Base-by-base conservation (phyloP, 2,888 invertebrate genomes). In the Hyalella azteca region DNA sequence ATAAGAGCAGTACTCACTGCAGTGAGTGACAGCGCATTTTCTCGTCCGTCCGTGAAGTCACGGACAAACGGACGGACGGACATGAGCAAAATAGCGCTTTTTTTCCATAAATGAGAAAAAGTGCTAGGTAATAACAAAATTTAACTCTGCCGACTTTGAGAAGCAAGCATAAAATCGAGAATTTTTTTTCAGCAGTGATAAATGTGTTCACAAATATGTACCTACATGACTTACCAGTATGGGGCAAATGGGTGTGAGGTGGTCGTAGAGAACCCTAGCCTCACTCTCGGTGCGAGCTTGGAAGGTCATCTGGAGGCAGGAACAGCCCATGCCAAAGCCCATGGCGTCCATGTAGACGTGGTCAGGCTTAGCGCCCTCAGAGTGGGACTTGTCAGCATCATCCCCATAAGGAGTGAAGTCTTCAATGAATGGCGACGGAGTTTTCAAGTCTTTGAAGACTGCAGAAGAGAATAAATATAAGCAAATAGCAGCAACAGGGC, bases 301-400 rank as follows among this genome's bases (percentile, higher is more conserved):
- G 90, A 99, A 98, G 76, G 96, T 97, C 79, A 97, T 91, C 88
- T 98, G 98, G 50, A 98, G 90, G 87, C 98, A 98, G 87, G 96
- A 97, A 88, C 97, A 97, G 41, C 99, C 99, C 99, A 99, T 99
- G 79, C 98, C 98, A 88, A 99, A 99, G 36, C 98, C 98, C 98
- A 99, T 98, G 0, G 97, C 96, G 89, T 99, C 99, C 93, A 99
- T 93, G 87, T 98, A 97, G 84, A 99, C 94, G 87, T 96, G 95
- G 89, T 98, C 95, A 0, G 94, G 94, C 86, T 92, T 90, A 0
- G 94, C 94, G 0, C 92, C 92, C 15, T 86, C 87, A 77, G 91
- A 91, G 77, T 92, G 91, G n/a, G 26, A 41, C 29, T 41, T 41
- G 85, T 91, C 89, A 81, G 89, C 93, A 83, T 88, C 88, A 87